Base-by-base conservation (phyloP, 1,140 invertebrate genomes). In the Tenebrio molitor region DNA sequence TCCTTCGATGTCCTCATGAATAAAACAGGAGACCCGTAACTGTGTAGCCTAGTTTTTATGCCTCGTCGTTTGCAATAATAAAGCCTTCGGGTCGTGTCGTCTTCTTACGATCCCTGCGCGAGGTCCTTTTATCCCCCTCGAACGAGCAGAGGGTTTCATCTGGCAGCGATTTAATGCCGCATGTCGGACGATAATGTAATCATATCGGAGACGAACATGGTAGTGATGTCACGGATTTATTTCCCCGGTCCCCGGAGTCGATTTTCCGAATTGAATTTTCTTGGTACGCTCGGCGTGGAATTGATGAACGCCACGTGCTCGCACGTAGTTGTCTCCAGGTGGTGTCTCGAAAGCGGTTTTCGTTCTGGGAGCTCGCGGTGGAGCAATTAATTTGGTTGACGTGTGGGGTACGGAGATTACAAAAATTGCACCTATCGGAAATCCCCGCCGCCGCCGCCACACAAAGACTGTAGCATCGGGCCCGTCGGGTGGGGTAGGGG, bases 11-110 rank as follows among this genome's bases (percentile, higher is more conserved):
- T 15, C 23, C 33, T 65, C 64, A 66, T 66, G 64, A 66, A 66
- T 66, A 66, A 66, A 66, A 41, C 19, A 66, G n/a, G 36, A 66
- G 42, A 23, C 64, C 42, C 33, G 64, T 66, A 66, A 66, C 64
- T 21, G 33, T 46, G 23, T 58, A 42, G 42, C 64, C 33, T 17
- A 46, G 64, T 66, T 66, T 66, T 66, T 66, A 66, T 46, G 64
- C 21, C 39, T 7, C 12, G 63, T n/a, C 41, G 63, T 58, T 58
- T 29, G n/a, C 42, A 34, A 58, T 69, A 69, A 69, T 69, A 69
- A 42, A 69, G 19, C 42, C 23, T 53, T 21, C 44, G 41, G 41
- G 34, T 50, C 17, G 66, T 25, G 17, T 42, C 10, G 29, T 46
- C 36, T 69, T 58, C 42, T 23, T 3, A 12, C 36, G 5, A 12